These are phyloP conservation scores for Psilopsiagon aymara DNA, from an alignment of 2,113 vertebrate species.

Conservation along the genomic window DNA sequence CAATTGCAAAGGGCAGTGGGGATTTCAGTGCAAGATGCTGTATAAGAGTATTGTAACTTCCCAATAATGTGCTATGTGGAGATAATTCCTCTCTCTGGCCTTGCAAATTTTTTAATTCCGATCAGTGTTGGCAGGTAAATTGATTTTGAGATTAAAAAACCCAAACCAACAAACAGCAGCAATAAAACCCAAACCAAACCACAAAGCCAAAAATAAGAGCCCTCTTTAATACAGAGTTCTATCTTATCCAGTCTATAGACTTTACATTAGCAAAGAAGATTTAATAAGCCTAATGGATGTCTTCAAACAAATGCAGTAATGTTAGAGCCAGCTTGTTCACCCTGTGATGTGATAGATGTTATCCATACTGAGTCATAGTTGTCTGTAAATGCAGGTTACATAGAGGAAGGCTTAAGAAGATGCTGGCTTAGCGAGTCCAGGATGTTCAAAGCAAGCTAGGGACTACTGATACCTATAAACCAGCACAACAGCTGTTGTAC, in stretches of 20 bases:
- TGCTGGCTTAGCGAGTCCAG: neutral
- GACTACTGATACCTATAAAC: neutral
- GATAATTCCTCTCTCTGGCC: neutral
- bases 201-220: neutral
- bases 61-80: neutral
- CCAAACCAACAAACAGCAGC: neutral
- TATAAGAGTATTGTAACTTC: neutral
- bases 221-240: neutral
- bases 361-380: neutral
- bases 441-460: neutral
- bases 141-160: neutral
- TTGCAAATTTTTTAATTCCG: neutral
- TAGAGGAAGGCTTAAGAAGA: neutral
- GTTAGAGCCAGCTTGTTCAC: neutral
- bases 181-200: neutral
- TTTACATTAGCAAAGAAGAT: neutral
- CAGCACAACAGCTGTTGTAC: neutral
- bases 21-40: neutral
- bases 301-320: neutral
- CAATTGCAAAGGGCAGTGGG: neutral
- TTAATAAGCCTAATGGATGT: neutral
- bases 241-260: neutral
- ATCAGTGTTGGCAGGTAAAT: neutral
- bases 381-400: neutral
- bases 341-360: neutral